A percentile compares a stretch with the other conserved stretches of the same genome.
These are phyloP conservation scores for Whitmania pigra DNA, from an alignment of 1,140 invertebrate genomes.

Conservation along the genomic window DNA sequence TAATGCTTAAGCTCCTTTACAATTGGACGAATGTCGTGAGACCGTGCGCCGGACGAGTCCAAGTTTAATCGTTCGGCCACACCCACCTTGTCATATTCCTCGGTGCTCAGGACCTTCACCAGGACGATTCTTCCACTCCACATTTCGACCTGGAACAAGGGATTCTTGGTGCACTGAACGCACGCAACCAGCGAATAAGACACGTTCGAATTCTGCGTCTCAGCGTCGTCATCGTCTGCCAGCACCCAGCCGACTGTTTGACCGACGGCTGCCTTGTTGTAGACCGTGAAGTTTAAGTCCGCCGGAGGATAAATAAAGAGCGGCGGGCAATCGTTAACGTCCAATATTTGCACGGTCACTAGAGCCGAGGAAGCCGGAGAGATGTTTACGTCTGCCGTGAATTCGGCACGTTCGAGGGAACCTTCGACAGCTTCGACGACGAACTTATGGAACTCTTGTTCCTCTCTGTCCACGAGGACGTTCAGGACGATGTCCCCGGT, in stretches of 20 bases:
- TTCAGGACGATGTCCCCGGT: no score
- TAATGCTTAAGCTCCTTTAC: no score
- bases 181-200: conserved; percentile 58
- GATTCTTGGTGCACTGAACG: neutral
- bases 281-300: conserved; percentile 1
- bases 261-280: neutral
- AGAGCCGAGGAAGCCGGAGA: conserved; percentile 29
- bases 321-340: conserved; percentile 88
- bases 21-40: no score
- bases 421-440: no score
- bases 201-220: conserved; percentile 77
- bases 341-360: conserved; percentile 55
- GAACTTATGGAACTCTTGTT: no score
- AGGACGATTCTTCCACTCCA: neutral
- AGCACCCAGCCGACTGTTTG: conserved; percentile 44
- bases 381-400: no score
- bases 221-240: conserved; percentile 74
- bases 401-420: no score
- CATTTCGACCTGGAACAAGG: neutral
- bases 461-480: no score
- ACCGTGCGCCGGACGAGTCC: no score
- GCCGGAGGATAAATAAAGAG: conserved; percentile 50
- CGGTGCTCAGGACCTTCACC: neutral
- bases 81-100: neutral
- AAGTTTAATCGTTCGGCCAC: no score